Base-by-base conservation (phyloP, 2,797 vertebrate species). In the Betta splendens region DNA sequence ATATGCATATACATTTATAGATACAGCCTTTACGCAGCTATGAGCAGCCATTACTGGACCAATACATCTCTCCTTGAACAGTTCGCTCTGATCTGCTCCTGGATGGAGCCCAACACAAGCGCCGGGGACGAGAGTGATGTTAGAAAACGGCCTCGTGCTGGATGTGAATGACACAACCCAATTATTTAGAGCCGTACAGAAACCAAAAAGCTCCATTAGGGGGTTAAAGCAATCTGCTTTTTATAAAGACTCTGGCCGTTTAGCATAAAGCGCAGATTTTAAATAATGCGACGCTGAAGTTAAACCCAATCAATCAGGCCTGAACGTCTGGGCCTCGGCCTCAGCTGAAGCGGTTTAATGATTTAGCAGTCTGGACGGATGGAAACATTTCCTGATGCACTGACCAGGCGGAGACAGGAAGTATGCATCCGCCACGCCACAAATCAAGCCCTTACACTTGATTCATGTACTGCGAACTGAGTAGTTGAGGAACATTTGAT, bases 171-270 rank as follows among this genome's bases (percentile, higher is more conserved):
- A 5, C 8, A 50, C 33, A 38, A 36, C 10, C 10, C 22, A 12
- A 4, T 64, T 61, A 54, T 48, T 61, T 32, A 44, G 15, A 47
- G 42, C 40, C 43, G 25, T 2, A 18, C 38, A 23, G 18, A 72
- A 47, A 7, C 45, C 58, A 72, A 47, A 7, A 45, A 58, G 43
- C 44, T n/a, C 25, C 28, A 42, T 25, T 35, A n/a, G 5, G 0
- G 6, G 10, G 42, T 51, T 60, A 22, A 29, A 21, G 53, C n/a
- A 29, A 17, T 40, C 10, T 46, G 0, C 39, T 48, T 35, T 36
- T 18, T 16, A 15, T 20, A 43, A 20, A 47, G 32, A 36, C 32
- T 32, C 28, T 12, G 2, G 5, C 31, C 9, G 53, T 18, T 39
- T 25, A 21, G 22, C 31, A 26, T 8, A 7, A 11, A 29, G 9